Percentiles rank a stretch among this genome's conserved stretches.
Conservation (phyloP, 2,113 vertebrate genomes). For the Balaeniceps rex region DNA sequence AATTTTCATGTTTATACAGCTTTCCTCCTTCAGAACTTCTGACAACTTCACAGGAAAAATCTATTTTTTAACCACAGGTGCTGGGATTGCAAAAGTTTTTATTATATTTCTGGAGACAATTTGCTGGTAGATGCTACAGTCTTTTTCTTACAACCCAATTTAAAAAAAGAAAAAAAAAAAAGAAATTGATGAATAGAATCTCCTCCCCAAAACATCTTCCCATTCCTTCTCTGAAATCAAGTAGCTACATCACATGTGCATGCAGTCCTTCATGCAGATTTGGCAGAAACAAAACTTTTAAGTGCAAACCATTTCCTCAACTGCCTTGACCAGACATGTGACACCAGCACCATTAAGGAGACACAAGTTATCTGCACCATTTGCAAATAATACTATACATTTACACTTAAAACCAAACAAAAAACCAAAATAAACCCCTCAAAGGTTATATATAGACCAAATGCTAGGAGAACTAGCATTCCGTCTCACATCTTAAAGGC, state of each 20-base stretch:
- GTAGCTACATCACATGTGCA: background rate
- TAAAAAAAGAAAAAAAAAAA: background rate
- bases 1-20: background rate
- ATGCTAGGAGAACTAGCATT: background rate
- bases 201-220: background rate
- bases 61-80: background rate
- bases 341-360: background rate
- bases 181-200: background rate
- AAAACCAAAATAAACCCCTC: background rate
- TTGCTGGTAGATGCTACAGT: background rate
- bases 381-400: background rate
- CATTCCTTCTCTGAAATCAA: background rate
- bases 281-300: background rate
- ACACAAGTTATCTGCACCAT: background rate
- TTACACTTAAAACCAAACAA: background rate
- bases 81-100: background rate
- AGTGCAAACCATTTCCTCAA: background rate
- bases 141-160: background rate
- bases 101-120: background rate
- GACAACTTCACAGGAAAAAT: background rate
- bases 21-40: background rate
- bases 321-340: background rate
- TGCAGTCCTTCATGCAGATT: background rate
- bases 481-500: background rate
- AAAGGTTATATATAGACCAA: background rate